A percentile compares a stretch with the other conserved stretches of the same genome.
Conservation (phyloP, 92 coral and sea anemone genomes). For the Pocillopora meandrina region DNA sequence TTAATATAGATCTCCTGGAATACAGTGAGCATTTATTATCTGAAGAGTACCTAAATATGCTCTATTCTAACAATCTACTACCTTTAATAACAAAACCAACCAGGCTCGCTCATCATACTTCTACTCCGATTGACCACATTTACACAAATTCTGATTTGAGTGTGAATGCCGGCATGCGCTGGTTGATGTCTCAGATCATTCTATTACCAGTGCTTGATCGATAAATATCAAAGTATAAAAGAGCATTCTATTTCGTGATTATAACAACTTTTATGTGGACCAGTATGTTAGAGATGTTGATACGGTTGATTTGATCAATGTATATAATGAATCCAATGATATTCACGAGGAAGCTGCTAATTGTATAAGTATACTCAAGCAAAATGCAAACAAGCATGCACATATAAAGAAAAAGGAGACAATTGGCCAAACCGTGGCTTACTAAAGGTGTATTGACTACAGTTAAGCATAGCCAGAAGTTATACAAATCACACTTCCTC, state of each 20-base stretch:
- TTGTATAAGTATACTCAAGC: slow-evolving; percentile 7
- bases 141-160: slow-evolving; percentile 7
- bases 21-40: background rate
- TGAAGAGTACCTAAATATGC: slow-evolving; percentile 40
- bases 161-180: slow-evolving; percentile 39
- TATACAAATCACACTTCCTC: slow-evolving; percentile 16
- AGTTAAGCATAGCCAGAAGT: slow-evolving; percentile 30
- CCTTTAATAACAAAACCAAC: slow-evolving; percentile 50
- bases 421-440: slow-evolving; percentile 44
- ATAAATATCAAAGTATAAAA: background rate
- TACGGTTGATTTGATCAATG: slow-evolving; percentile 3
- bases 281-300: slow-evolving; percentile 14
- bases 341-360: slow-evolving; percentile 17
- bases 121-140: slow-evolving; percentile 63
- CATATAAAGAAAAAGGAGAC: slow-evolving; percentile 14
- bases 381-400: slow-evolving; percentile 17
- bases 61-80: slow-evolving; percentile 18
- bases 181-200: slow-evolving; percentile 49
- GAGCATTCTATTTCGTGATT: slow-evolving; percentile 18
- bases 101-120: slow-evolving; percentile 51
- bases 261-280: slow-evolving; percentile 20
- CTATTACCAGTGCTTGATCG: slow-evolving; percentile 1
- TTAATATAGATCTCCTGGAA: too few relatives aligned
- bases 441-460: slow-evolving; percentile 41
- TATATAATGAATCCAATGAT: slow-evolving; percentile 11